These are phyloP conservation scores for Oikopleura vanhoeffeni DNA, from an alignment of 23 tunicate genomes.

Conservation along the genomic window DNA sequence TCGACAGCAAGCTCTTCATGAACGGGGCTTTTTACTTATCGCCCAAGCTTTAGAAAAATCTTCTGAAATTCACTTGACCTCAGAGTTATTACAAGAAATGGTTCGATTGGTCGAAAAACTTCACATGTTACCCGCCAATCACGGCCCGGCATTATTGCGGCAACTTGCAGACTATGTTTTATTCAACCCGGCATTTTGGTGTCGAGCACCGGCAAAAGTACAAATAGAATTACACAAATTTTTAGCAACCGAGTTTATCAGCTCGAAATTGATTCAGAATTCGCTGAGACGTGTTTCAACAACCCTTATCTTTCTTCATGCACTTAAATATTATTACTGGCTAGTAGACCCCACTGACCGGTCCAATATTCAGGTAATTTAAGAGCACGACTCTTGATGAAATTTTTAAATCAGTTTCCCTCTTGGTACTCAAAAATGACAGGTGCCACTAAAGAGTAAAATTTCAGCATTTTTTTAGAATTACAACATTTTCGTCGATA, in stretches of 20 bases:
- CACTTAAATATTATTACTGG: slow-evolving; percentile 95
- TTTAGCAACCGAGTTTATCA: slow-evolving; percentile 81
- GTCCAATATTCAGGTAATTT: slow-evolving; percentile 21
- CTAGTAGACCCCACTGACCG: slow-evolving; percentile 59
- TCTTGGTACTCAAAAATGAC: too few species aligned
- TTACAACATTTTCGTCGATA: too few species aligned
- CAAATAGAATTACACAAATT: slow-evolving; percentile 64
- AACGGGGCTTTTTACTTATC: background rate
- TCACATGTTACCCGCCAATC: background rate
- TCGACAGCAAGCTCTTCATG: slow-evolving; percentile 10
- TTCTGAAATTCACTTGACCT: background rate
- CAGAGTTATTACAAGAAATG: background rate
- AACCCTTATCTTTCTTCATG: slow-evolving; percentile 58
- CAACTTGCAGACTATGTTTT: slow-evolving; percentile 81
- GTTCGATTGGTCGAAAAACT: background rate
- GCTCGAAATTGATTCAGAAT: slow-evolving; percentile 57
- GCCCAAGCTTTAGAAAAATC: slow-evolving; percentile 14
- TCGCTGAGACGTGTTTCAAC: slow-evolving; percentile 78
- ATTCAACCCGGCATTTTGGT: slow-evolving; percentile 89
- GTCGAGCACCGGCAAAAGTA: slow-evolving; percentile 56
- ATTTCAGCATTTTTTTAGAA: too few species aligned
- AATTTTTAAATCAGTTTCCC: too few species aligned
- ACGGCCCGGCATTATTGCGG: slow-evolving; percentile 42
- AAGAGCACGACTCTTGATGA: too few species aligned
- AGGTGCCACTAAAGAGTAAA: too few species aligned